Percentiles rank a stretch among this genome's conserved stretches.
These are phyloP conservation scores for Chloropsis hardwickii DNA, from an alignment of 2,113 vertebrate species.

Conservation along the genomic window DNA sequence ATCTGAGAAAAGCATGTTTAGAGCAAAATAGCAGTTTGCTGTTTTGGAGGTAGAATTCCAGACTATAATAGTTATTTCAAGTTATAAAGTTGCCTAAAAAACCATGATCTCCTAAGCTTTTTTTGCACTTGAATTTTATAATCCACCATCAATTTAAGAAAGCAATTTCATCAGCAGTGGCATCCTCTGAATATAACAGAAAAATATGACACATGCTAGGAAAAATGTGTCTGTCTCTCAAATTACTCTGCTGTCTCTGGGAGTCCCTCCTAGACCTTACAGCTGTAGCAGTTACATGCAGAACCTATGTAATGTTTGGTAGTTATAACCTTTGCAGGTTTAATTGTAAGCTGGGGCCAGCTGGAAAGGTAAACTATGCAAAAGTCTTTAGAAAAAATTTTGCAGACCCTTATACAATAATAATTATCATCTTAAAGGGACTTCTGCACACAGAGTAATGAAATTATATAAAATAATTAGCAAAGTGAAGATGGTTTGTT, in stretches of 20 bases:
- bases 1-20: background rate
- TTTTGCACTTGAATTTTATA: background rate
- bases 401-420: background rate
- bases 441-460: background rate
- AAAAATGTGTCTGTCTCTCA: background rate
- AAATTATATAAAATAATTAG: background rate
- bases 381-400: background rate
- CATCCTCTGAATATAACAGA: background rate
- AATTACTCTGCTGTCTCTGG: background rate
- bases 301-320: background rate
- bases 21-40: background rate
- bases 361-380: background rate
- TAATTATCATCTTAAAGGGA: background rate
- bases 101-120: background rate
- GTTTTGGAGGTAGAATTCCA: background rate
- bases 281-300: accelerated
- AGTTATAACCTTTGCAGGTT: background rate
- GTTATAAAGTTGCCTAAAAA: background rate
- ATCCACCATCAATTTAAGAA: background rate
- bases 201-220: background rate
- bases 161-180: background rate
- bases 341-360: background rate
- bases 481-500: accelerated
- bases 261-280: background rate
- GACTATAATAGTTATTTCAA: background rate